Base-by-base conservation (phyloP, 2,888 invertebrate genomes). In the Plagiodera versicolora region DNA sequence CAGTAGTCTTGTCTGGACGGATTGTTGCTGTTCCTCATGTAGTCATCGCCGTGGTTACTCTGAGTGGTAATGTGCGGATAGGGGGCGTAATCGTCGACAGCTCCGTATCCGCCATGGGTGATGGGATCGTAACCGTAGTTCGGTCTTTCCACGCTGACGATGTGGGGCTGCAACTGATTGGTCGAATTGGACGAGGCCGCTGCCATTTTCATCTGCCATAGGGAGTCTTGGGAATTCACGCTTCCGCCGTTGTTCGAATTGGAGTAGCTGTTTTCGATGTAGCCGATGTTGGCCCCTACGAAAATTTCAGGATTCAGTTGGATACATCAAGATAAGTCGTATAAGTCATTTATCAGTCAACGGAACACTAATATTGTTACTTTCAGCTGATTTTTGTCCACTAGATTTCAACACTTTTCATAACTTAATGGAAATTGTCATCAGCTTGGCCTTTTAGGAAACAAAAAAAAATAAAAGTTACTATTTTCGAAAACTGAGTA, bases 231-330 rank as follows among this genome's bases (percentile, higher is more conserved):
- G 3, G 94, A 95, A 82, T 95, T 94, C 60, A 95, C 94, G 73
- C 94, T 94, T 69, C 95, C 95, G n/a, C 94, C 94, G 80, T 94
- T 94, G 83, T 94, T 94, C 62, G 94, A 94, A 79, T 94, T 94
- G 61, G 94, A 92, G 81, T 94, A 94, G 79, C 92, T 93, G 81
- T 93, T 93, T 79, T 94, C 94, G 82, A 93, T 88, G 82, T 94
- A 94, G 66, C 90, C 92, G 89, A 92, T 91, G 81, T 92, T 92
- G 67, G 89, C 89, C 88, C 92, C 92, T 91, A 80, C 3, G 24
- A 24, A 5, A 6, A 24, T 24, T 24, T 24, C 24, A 24, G 24
- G 6, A 24, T 6, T n/a, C n/a, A n/a, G n/a, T n/a, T n/a, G n/a
- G n/a, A n/a, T n/a, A n/a, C n/a, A n/a, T n/a, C n/a, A n/a, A n/a